Percentiles rank a stretch among this genome's conserved stretches.
These are phyloP conservation scores for Ephestia elutella DNA, from an alignment of 1,140 invertebrate species.

Conservation along the genomic window DNA sequence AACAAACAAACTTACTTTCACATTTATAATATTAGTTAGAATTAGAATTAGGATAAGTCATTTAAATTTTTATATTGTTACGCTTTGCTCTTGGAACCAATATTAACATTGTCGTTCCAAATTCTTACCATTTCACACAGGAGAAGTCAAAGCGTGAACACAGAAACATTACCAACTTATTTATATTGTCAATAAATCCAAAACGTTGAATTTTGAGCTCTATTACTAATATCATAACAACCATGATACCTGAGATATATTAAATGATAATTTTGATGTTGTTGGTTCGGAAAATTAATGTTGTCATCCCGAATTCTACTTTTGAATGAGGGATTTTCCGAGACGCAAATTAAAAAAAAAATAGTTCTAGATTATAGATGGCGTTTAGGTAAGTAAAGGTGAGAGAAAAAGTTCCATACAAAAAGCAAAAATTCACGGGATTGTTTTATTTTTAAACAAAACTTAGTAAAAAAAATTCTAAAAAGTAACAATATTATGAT, in stretches of 20 bases:
- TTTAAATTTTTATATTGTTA: background rate
- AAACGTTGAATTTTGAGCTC: constrained; percentile 4
- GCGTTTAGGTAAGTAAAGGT: no score
- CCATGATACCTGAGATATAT: background rate
- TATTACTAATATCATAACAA: background rate
- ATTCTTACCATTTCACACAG: constrained; percentile 31
- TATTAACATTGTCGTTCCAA: constrained; percentile 26
- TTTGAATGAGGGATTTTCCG: no score
- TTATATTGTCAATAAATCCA: constrained; percentile 5
- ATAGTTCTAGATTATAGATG: no score
- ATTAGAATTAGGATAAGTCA: background rate
- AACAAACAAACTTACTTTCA: no score
- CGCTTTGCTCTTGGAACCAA: background rate
- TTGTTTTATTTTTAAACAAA: no score
- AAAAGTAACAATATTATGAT: no score
- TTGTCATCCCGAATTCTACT: constrained; percentile 27
- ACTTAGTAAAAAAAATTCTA: no score
- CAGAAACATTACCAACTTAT: constrained; percentile 10
- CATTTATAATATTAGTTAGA: no score
- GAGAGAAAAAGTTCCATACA: no score
- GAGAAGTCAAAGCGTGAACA: constrained; percentile 22
- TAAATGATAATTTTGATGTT: background rate
- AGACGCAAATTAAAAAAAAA: no score
- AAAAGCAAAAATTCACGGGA: no score
- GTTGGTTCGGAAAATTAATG: constrained; percentile 30